Percentiles rank a stretch among this genome's conserved stretches.
Conservation (phyloP, 2,888 invertebrate species). For the Ceriagrion tenellum region DNA sequence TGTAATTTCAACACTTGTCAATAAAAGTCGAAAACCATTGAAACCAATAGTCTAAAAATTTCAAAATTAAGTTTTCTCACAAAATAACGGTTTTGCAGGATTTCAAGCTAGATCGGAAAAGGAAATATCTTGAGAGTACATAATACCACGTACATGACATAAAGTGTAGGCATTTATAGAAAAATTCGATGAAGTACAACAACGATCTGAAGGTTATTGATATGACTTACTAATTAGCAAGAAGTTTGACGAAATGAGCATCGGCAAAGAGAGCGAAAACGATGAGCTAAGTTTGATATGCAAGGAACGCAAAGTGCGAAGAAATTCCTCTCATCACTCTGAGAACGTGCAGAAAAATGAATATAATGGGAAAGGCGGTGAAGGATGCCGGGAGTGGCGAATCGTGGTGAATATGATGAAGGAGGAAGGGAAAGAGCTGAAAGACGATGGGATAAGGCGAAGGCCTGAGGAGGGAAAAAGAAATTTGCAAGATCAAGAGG, state of each 20-base stretch:
- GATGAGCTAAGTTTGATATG: neutral
- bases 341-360: neutral
- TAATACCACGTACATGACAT: no score
- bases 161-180: no score
- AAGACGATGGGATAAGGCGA: neutral
- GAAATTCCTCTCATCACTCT: neutral
- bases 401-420: conserved; percentile 18
- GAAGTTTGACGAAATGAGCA: neutral
- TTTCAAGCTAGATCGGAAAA: no score
- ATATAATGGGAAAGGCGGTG: neutral
- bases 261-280: neutral
- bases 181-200: no score
- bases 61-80: no score
- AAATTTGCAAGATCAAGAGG: conserved; percentile 48
- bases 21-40: no score
- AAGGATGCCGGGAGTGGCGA: neutral
- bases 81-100: no score
- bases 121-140: no score
- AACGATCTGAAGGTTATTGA: neutral
- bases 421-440: neutral
- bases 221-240: neutral
- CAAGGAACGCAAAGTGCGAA: neutral
- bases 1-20: no score
- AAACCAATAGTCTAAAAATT: no score
- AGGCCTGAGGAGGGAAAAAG: neutral